Evolutionary conservation across 2,113 vertebrate genomes (phyloP).

Genomic region (Calyptommatus sinebrachiatus): DNA sequence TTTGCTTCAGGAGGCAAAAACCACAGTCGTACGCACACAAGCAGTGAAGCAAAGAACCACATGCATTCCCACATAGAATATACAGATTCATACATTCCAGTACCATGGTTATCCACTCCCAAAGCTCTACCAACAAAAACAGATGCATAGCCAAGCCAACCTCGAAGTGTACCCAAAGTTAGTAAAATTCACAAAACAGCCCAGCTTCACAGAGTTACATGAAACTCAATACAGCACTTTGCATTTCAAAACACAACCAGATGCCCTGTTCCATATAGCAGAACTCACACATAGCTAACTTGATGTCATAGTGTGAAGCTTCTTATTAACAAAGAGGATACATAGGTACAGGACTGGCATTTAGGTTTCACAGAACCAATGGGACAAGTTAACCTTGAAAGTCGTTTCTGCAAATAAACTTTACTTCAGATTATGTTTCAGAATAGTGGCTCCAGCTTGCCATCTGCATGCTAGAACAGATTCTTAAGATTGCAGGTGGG

Average conservation of each 20-base stretch:
- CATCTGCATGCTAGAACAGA: no score
- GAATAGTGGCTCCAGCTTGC: no score
- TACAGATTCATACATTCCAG: constrained; percentile 27
- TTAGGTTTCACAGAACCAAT: not conserved
- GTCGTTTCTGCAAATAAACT: no score
- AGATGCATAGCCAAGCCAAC: constrained; percentile 9
- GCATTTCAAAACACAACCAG: constrained; percentile 2
- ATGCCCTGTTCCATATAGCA: not conserved
- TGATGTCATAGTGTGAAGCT: not conserved
- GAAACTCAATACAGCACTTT: constrained; percentile 11
- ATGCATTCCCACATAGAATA: constrained; percentile 7
- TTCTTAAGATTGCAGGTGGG: no score
- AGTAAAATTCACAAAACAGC: constrained; percentile 26
- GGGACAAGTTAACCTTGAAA: not conserved
- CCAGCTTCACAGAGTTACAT: not conserved
- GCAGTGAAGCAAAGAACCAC: constrained; percentile 20
- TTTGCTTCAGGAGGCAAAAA: constrained; percentile 14
- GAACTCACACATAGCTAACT: constrained; percentile 7
- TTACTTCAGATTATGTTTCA: no score
- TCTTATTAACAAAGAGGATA: not conserved
- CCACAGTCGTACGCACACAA: constrained; percentile 9
- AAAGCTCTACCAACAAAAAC: constrained; percentile 21
- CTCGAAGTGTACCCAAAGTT: constrained; percentile 10
- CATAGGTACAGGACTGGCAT: not conserved
- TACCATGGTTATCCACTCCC: constrained; percentile 24